These are phyloP conservation scores for Prochilodus magdalenae DNA, from an alignment of 2,113 vertebrate species.

Conservation along the genomic window DNA sequence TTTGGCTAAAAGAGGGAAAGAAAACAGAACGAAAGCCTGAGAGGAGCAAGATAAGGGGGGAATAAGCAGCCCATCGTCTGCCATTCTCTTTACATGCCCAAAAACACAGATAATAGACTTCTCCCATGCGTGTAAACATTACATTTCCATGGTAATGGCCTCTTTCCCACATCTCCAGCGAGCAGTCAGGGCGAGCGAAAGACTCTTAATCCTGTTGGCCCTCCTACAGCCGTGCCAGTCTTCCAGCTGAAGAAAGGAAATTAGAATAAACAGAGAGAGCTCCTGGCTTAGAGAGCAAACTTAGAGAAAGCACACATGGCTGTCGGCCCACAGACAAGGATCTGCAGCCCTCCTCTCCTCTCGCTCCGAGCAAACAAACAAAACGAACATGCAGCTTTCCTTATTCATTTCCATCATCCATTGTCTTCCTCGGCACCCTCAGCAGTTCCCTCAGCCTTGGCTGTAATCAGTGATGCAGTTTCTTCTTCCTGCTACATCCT, in stretches of 20 bases:
- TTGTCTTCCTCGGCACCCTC: conserved; percentile 17
- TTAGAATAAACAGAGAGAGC: conserved; percentile 48
- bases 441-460: conserved; percentile 24
- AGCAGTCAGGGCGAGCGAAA: conserved; percentile 66
- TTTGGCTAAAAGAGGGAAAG: conserved; percentile 57
- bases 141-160: conserved; percentile 78
- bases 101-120: conserved; percentile 77
- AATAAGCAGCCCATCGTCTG: conserved; percentile 58
- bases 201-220: conserved; percentile 70
- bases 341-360: background rate
- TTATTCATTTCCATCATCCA: conserved; percentile 18
- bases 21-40: conserved; percentile 60
- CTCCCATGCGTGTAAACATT: conserved; percentile 77
- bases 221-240: conserved; percentile 52
- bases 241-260: conserved; percentile 40
- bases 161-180: conserved; percentile 65
- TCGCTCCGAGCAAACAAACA: conserved; percentile 14
- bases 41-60: conserved; percentile 55
- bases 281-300: conserved; percentile 31
- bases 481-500: background rate
- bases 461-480: conserved; percentile 15
- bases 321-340: conserved; percentile 17
- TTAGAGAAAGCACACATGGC: conserved; percentile 15
- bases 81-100: conserved; percentile 68
- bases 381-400: background rate